These are phyloP conservation scores for Blastomussa wellsi DNA, from an alignment of 92 coral and sea anemone genomes.

Conservation along the genomic window DNA sequence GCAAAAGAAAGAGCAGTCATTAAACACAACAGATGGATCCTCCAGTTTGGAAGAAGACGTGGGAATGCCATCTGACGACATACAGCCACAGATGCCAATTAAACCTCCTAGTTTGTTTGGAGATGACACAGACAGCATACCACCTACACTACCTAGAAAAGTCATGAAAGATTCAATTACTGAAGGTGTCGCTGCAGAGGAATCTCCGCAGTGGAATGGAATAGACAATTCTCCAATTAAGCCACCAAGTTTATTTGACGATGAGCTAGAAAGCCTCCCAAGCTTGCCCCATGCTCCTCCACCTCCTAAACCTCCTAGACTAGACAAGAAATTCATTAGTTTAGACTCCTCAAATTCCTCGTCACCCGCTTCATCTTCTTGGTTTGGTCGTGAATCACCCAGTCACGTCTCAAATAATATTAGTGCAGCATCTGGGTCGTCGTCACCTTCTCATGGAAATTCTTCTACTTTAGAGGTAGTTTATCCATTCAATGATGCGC, in stretches of 20 bases:
- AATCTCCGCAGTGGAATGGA: constrained; percentile 10
- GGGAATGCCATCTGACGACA: neutral
- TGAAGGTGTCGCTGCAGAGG: constrained; percentile 23
- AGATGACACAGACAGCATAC: constrained; percentile 48
- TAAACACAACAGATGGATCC: neutral
- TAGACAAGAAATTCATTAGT: neutral
- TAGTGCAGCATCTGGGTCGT: constrained; percentile 2
- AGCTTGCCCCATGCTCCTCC: constrained; percentile 66
- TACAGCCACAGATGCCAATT: neutral
- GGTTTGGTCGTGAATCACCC: constrained; percentile 15
- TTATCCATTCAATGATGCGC: neutral
- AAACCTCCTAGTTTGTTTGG: constrained; percentile 73
- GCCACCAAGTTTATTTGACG: constrained; percentile 84
- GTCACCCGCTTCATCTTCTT: neutral
- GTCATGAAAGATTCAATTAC: neutral
- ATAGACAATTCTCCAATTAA: constrained; percentile 36
- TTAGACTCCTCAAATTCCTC: constrained; percentile 32
- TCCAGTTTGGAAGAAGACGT: neutral
- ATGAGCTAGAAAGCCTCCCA: constrained; percentile 62
- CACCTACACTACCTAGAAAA: neutral
- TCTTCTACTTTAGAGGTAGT: neutral
- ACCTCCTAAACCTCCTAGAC: constrained; percentile 67
- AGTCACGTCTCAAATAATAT: neutral
- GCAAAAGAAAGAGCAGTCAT: neutral
- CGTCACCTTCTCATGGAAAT: constrained; percentile 6